A percentile compares a stretch with the other conserved stretches of the same genome.
These are phyloP conservation scores for Andrena marginata DNA, from an alignment of 2,888 invertebrate species.

Conservation along the genomic window DNA sequence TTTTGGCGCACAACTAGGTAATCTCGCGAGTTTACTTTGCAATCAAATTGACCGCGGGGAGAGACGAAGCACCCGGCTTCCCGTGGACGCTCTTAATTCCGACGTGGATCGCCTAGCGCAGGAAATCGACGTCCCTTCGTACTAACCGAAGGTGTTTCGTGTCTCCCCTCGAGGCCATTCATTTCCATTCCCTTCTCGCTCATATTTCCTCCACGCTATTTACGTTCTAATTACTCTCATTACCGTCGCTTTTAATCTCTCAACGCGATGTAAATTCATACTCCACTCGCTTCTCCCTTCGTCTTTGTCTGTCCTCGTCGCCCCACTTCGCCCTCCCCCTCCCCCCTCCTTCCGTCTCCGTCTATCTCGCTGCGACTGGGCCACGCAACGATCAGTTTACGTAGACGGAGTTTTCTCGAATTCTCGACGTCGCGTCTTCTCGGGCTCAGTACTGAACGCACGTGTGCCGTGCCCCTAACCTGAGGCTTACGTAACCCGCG, in stretches of 20 bases:
- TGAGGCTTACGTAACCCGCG: constrained; percentile 64
- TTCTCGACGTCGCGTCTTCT: neutral
- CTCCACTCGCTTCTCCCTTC: neutral
- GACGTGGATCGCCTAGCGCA: neutral
- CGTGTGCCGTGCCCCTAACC: constrained; percentile 58
- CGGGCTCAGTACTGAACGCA: constrained; percentile 5
- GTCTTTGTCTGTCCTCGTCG: constrained; percentile 30
- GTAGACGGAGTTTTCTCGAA: constrained; percentile 52
- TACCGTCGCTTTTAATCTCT: neutral
- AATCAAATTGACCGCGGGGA: no score
- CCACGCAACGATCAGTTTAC: constrained; percentile 47
- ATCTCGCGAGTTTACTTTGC: constrained; percentile 46
- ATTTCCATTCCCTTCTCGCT: neutral
- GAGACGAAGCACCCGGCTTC: neutral
- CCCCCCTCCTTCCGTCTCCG: neutral
- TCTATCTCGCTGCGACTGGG: constrained; percentile 7
- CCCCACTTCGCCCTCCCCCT: neutral
- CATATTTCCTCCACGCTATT: neutral
- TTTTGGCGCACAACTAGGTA: constrained; percentile 81
- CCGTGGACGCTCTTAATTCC: no score
- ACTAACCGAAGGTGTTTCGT: constrained; percentile 9
- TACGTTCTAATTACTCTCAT: neutral
- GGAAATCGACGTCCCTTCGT: constrained; percentile 44
- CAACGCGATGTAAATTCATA: neutral
- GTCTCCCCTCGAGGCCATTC: constrained; percentile 9